Conservation (phyloP, 2,888 invertebrate species). For the Dysmachus trigonus region DNA sequence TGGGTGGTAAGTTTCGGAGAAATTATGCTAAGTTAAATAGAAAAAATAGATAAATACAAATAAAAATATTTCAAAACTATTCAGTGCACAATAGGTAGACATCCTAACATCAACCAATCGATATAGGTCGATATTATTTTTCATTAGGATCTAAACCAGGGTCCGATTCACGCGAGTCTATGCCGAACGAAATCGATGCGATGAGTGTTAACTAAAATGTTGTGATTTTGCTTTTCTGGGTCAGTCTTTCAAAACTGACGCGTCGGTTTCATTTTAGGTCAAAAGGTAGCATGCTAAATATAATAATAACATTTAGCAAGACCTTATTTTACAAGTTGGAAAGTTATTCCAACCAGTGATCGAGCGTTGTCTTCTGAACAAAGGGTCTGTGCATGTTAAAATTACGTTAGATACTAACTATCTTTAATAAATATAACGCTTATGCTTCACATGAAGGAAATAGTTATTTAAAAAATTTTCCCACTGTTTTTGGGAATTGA, state of each 20-base stretch:
- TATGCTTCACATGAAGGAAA: not conserved
- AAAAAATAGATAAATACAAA: not conserved
- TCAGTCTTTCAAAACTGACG: too few relatives aligned
- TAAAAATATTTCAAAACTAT: not conserved
- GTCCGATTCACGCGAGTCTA: not conserved
- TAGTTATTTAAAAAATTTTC: not conserved
- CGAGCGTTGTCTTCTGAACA: not conserved
- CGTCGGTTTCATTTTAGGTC: too few relatives aligned
- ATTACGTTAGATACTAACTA: not conserved
- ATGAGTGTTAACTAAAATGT: not conserved
- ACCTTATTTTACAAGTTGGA: not conserved
- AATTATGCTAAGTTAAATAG: not conserved
- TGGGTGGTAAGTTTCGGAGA: slow-evolving; percentile 8
- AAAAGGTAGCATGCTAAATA: too few relatives aligned
- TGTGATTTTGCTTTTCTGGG: not conserved
- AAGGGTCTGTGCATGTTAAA: not conserved
- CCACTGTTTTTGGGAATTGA: not conserved
- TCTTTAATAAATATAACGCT: not conserved
- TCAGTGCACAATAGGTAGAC: not conserved
- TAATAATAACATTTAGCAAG: not conserved
- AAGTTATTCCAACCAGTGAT: not conserved
- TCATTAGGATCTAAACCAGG: not conserved
- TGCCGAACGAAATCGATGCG: not conserved
- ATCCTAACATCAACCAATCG: not conserved
- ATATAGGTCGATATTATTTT: not conserved